Percentiles rank a stretch among this genome's conserved stretches.
These are phyloP conservation scores for Cordilura impudica DNA, from an alignment of 2,888 invertebrate genomes.

Conservation along the genomic window DNA sequence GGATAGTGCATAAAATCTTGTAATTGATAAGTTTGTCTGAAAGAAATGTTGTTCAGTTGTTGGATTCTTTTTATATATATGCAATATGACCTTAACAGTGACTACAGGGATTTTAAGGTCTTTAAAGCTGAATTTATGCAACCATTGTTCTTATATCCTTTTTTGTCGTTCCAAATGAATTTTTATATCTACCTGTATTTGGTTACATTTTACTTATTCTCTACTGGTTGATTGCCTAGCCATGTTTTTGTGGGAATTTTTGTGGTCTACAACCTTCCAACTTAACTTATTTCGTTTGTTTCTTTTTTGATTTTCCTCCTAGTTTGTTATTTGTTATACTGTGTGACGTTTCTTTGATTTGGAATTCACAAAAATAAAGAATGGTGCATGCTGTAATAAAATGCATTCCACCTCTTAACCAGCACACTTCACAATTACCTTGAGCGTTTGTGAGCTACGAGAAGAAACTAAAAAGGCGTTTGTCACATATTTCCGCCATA, in stretches of 20 bases:
- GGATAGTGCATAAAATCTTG: slow-evolving; percentile 70
- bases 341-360: slow-evolving; percentile 32
- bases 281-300: background rate
- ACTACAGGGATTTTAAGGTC: background rate
- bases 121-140: slow-evolving; percentile 7
- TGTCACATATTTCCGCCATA: slow-evolving; percentile 16
- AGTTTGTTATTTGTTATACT: background rate
- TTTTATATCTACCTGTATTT: background rate
- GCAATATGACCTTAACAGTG: background rate
- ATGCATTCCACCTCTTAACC: background rate
- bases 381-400: slow-evolving; percentile 11
- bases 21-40: slow-evolving; percentile 54
- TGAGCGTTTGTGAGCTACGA: slow-evolving; percentile 7
- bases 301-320: background rate
- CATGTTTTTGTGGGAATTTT: background rate
- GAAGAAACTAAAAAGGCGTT: slow-evolving; percentile 16
- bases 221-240: background rate
- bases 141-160: slow-evolving; percentile 28
- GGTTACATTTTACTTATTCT: background rate
- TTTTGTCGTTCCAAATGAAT: slow-evolving; percentile 14
- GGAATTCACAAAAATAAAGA: slow-evolving; percentile 32
- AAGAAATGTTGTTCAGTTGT: background rate
- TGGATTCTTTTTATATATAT: background rate
- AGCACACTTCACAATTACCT: slow-evolving; percentile 17
- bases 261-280: background rate